Conservation (phyloP, 2,888 invertebrate species). For the Anarsia innoxiella region DNA sequence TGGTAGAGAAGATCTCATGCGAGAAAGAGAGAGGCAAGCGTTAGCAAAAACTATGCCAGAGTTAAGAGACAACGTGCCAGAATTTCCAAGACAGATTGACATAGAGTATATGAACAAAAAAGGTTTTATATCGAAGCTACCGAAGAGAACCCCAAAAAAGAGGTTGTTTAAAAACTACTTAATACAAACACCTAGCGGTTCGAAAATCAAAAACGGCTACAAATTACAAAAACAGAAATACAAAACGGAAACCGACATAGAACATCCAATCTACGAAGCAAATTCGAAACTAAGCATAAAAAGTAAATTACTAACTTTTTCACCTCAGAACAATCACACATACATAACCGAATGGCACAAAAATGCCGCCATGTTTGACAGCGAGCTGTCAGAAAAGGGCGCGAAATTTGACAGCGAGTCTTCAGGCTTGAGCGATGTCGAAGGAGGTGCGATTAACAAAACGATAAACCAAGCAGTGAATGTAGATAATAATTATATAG, state of each 20-base stretch:
- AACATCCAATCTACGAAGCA: slow-evolving; percentile 30
- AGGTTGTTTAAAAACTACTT: slow-evolving; percentile 28
- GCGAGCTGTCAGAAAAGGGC: slow-evolving; percentile 32
- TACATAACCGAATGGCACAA: slow-evolving; percentile 43
- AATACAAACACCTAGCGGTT: slow-evolving; percentile 21
- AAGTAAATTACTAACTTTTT: slow-evolving; percentile 36
- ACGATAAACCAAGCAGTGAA: slow-evolving; percentile 24
- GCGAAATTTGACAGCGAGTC: too few relatives aligned
- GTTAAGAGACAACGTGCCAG: slow-evolving; percentile 45
- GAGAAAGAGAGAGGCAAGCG: slow-evolving; percentile 64
- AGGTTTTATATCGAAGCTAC: slow-evolving; percentile 49
- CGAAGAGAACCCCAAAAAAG: slow-evolving; percentile 21
- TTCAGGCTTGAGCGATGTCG: slow-evolving; percentile 32
- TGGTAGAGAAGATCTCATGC: slow-evolving; percentile 64
- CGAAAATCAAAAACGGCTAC: slow-evolving; percentile 24
- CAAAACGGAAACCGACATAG: slow-evolving; percentile 32
- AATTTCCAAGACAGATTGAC: slow-evolving; percentile 62
- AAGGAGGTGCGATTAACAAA: slow-evolving; percentile 26
- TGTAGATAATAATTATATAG: slow-evolving; percentile 11
- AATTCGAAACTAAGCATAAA: slow-evolving; percentile 37
- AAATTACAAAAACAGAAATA: slow-evolving; percentile 32
- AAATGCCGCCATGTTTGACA: slow-evolving; percentile 16
- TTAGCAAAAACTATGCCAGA: slow-evolving; percentile 65
- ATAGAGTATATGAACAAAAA: slow-evolving; percentile 40
- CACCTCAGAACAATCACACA: slow-evolving; percentile 20